phyloP scores from a whole-genome alignment of 2,888 invertebrate species.

The Lathronympha strigana region DNA sequence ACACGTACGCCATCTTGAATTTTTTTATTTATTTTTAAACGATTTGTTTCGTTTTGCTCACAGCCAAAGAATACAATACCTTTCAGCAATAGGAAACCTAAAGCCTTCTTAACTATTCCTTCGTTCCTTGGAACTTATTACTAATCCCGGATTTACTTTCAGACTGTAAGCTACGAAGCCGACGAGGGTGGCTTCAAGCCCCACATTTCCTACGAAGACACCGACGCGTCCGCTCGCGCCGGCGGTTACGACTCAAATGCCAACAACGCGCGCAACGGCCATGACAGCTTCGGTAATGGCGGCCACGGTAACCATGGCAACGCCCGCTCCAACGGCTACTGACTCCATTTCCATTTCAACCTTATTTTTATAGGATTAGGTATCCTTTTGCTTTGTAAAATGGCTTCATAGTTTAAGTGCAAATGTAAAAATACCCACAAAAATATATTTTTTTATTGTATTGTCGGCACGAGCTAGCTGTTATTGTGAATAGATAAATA shows the following conservation, averaged over 20 bases:
- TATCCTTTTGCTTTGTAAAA: conserved; percentile 43
- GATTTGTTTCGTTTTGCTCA: too few species aligned
- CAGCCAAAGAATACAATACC: too few species aligned
- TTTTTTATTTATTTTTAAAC: too few species aligned
- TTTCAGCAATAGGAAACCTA: too few species aligned
- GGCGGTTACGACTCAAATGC: conserved; percentile 68
- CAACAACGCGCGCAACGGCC: conserved; percentile 52
- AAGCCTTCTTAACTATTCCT: background rate
- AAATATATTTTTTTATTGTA: conserved; percentile 34
- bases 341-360: conserved; percentile 49
- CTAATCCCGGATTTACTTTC: conserved; percentile 46
- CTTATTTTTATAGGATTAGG: conserved; percentile 28
- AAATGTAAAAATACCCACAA: conserved; percentile 44
- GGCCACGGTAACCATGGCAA: conserved; percentile 49
- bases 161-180: conserved; percentile 87
- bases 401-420: conserved; percentile 35
- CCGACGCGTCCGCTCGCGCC: conserved; percentile 62
- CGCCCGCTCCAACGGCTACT: conserved; percentile 45
- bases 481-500: conserved; percentile 34
- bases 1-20: too few species aligned
- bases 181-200: conserved; percentile 87
- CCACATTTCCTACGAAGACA: conserved; percentile 86
- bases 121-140: too few species aligned
- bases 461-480: conserved; percentile 30
- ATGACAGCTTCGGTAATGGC: conserved; percentile 34